Evolutionary conservation across 2,113 vertebrate species (phyloP), one percentile per base, ranked within the genome.

Genomic region (Anoura caudifer): DNA sequence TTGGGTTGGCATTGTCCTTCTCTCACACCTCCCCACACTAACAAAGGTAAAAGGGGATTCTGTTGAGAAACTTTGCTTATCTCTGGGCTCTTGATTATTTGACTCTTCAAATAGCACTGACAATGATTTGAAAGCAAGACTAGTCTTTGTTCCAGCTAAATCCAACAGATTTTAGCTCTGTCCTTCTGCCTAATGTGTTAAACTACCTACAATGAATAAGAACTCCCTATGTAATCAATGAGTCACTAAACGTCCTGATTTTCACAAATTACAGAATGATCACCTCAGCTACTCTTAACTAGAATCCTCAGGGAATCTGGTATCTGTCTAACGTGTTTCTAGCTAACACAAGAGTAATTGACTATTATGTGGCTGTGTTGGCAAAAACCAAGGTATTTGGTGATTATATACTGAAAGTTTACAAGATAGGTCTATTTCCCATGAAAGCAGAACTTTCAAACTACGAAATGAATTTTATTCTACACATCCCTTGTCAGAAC

Each of bases 61-160:
- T 43, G 28, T 56, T 80, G 80, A 77, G 95, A 87, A 90, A 92
- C 56, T 52, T 36, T 75, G 65, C 90, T 97, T 95, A 95, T 93
- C 96, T 95, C 50, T 90, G 84, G 63, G 72, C 56, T 95, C 80
- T 83, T 54, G 92, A 69, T 94, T 86, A 31, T 90, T 92, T 96
- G 65, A 91, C 75, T 95, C 94, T 95, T 95, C 92, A 94, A 90
- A 97, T 54, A 94, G 67, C 65, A 80, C 65, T 65, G 75, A 59
- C 65, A 56, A 67, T 77, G 84, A 94, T 91, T 94, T 83, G 87
- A 87, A 96, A 95, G 80, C 94, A 95, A 95, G 63, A 67, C 52
- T 90, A 70, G 50, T 67, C 92, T 94, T 94, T 79, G 63, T 95
- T 95, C 80, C 79, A 91, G 65, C 89, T 91, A 93, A 90, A 87